Evolutionary conservation across 1,140 invertebrate genomes (phyloP).

Genomic region (Himalopsyche phryganea): DNA sequence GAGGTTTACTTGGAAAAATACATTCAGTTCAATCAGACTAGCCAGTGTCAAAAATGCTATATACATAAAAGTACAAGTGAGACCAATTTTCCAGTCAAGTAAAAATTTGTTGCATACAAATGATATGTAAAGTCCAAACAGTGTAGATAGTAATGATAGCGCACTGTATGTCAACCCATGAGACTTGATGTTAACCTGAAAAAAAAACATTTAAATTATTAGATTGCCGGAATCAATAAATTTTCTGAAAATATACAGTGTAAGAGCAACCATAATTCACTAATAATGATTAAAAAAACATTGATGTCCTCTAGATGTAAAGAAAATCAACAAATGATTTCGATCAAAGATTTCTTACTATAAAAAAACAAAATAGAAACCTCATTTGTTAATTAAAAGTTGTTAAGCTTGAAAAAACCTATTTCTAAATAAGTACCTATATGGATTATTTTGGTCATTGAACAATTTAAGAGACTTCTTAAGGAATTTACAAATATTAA

Average conservation of each 20-base stretch:
- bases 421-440: too few relatives aligned
- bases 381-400: too few relatives aligned
- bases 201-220: slow-evolving; percentile 12
- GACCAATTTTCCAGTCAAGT: slow-evolving; percentile 72
- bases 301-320: neutral
- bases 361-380: too few relatives aligned
- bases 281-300: neutral
- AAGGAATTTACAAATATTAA: too few relatives aligned
- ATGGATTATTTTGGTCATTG: too few relatives aligned
- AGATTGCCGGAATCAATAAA: too few relatives aligned
- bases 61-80: slow-evolving; percentile 75
- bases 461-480: too few relatives aligned
- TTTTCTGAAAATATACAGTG: too few relatives aligned
- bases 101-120: slow-evolving; percentile 76
- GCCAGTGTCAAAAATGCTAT: slow-evolving; percentile 73
- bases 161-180: slow-evolving; percentile 78
- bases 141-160: slow-evolving; percentile 73
- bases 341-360: too few relatives aligned
- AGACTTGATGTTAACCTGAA: slow-evolving; percentile 66
- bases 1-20: slow-evolving; percentile 81
- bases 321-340: too few relatives aligned
- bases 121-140: slow-evolving; percentile 71
- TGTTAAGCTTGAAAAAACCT: too few relatives aligned
- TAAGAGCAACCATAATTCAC: neutral
- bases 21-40: slow-evolving; percentile 80